Percentiles rank a stretch among this genome's conserved stretches.
phyloP scores from a whole-genome alignment of 2,888 invertebrate species.

The Liopterus haemorrhoidalis region DNA sequence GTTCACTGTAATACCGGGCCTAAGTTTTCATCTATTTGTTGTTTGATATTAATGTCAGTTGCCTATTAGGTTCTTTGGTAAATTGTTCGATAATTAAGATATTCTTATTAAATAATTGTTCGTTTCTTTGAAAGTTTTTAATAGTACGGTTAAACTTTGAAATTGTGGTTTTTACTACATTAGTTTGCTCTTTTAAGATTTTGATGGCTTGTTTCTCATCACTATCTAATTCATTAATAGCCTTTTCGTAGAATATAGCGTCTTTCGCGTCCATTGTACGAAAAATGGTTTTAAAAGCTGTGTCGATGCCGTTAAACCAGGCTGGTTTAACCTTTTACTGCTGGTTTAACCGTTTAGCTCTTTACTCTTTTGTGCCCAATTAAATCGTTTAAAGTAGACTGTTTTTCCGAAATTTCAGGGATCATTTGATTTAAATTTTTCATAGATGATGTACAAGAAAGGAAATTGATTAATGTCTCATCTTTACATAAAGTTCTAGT shows the following conservation, averaged over 20 bases:
- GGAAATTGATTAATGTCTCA: constrained; percentile 6
- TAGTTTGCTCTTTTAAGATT: constrained; percentile 27
- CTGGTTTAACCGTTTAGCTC: too few relatives aligned
- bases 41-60: constrained; percentile 9
- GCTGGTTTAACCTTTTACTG: constrained; percentile 25
- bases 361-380: constrained; percentile 15
- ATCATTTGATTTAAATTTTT: constrained; percentile 3
- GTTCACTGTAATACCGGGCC: too few relatives aligned
- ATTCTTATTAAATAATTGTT: constrained; percentile 27
- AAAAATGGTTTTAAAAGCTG: constrained; percentile 25
- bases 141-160: constrained; percentile 26
- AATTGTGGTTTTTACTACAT: constrained; percentile 26
- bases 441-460: constrained; percentile 1
- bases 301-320: constrained; percentile 25
- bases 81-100: too few relatives aligned
- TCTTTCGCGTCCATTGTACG: constrained; percentile 23
- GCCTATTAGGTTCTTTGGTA: too few relatives aligned
- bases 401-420: too few relatives aligned
- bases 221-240: constrained; percentile 16
- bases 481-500: constrained; percentile 1
- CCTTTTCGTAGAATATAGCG: constrained; percentile 21
- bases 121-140: constrained; percentile 13
- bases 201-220: constrained; percentile 20
- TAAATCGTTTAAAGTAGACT: too few relatives aligned
- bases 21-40: constrained; percentile 19